These are phyloP conservation scores for Actinernus sp. DNA, from an alignment of 92 coral and sea anemone species.

Conservation along the genomic window DNA sequence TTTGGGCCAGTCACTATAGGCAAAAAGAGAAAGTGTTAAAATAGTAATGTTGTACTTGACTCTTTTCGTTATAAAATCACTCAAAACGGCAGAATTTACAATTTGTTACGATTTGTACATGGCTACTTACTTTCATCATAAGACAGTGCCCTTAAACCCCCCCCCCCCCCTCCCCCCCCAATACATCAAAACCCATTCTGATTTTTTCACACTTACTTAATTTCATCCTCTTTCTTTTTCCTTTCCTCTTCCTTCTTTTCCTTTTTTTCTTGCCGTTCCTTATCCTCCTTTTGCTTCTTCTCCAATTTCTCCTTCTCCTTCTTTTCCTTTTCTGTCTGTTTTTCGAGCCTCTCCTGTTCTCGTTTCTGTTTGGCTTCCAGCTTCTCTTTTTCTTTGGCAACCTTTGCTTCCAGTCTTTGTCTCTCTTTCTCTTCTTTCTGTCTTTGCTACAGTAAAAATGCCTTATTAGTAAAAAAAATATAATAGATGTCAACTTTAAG, in stretches of 20 bases:
- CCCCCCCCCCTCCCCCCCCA: too few relatives aligned
- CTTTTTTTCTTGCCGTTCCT: conserved; percentile 73
- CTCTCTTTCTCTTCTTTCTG: conserved; percentile 66
- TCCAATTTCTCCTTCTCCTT: conserved; percentile 84
- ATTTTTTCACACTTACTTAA: conserved; percentile 75
- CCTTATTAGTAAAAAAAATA: too few relatives aligned
- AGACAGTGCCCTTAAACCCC: not conserved
- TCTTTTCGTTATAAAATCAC: too few relatives aligned
- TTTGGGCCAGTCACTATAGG: too few relatives aligned
- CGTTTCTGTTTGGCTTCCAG: conserved; percentile 83
- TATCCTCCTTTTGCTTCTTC: conserved; percentile 79
- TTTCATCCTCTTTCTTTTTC: conserved; percentile 77
- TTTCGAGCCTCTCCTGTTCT: conserved; percentile 85
- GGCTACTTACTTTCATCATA: not conserved
- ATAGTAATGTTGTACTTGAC: too few relatives aligned
- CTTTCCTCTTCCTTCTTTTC: conserved; percentile 83
- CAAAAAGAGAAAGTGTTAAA: too few relatives aligned
- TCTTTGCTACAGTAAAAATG: conserved; percentile 21
- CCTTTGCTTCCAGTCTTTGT: conserved; percentile 70
- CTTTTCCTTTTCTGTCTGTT: conserved; percentile 76
- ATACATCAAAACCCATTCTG: not conserved
- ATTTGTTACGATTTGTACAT: too few relatives aligned
- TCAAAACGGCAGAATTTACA: too few relatives aligned
- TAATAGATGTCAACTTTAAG: not conserved
- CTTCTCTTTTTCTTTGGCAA: conserved; percentile 79